Base-by-base conservation (phyloP, 2,113 vertebrate species). In the Empidonax traillii region DNA sequence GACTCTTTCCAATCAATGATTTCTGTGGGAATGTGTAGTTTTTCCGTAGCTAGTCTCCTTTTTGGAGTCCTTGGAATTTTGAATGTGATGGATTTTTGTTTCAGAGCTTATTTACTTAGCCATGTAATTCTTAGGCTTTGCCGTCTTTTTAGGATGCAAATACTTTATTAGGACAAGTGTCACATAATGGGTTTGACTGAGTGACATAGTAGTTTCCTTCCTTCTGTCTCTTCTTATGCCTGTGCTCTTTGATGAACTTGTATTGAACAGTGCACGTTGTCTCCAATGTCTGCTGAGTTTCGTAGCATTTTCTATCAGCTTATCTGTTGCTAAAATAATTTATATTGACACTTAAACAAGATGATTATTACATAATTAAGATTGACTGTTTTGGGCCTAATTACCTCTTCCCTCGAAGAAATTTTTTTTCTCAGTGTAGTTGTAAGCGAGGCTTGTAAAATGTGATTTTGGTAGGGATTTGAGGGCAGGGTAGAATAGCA, bases 191-290 rank as follows among this genome's bases (percentile, higher is more conserved):
- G 11, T 74, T 85, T 78, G 23, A 33, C 25, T 85, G 5, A 4
- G 2, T 66, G 33, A 53, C 0, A 1, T 15, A 41, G 23, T 55
- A 43, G 9, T 74, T 95, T 77, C 33, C 30, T 67, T 78, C 39
- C 58, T 94, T 77, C 10, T 78, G 17, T 14, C 10, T 56, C 21
- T 73, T 62, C 65, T 55, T 58, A 22, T 58, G 25, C 27, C 8
- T 3, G 0, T 63, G 25, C 9, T 75, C 35, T 75, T 82, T 16
- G 6, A 65, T 25, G n/a, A 87, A 47, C 37, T 93, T 0, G 0
- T 61, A 6, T 73, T 56, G 55, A 93, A 27, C 37, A 47, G 16
- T 31, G 14, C 28, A 37, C 1, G 0, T 63, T 62, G 27, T 51
- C 33, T 58, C 21, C 8, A 33, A 46, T 39, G 12, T 51, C 47